phyloP scores from a whole-genome alignment of 2,888 invertebrate species.

The Thereva nobilitata region DNA sequence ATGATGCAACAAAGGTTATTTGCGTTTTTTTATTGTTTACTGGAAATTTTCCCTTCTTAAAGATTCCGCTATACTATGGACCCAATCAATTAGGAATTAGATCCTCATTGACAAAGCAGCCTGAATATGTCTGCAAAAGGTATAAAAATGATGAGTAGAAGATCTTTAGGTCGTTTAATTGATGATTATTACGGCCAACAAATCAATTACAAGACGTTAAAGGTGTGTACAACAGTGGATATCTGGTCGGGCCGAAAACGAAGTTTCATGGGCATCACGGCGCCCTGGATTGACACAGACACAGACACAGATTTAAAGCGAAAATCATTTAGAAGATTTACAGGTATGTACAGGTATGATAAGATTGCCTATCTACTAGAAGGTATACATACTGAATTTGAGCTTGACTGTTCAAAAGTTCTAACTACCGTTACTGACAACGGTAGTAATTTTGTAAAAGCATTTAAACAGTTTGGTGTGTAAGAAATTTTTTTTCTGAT shows the following conservation, averaged over 20 bases:
- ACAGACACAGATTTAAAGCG: slow-evolving; percentile 29
- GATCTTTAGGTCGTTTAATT: too few species aligned
- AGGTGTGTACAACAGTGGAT: slow-evolving; percentile 33
- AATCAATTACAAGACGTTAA: too few species aligned
- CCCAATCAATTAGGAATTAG: too few species aligned
- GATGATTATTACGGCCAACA: too few species aligned
- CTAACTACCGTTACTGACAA: background rate
- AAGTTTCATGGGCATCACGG: slow-evolving; percentile 35
- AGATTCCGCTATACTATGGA: too few species aligned
- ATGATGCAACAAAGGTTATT: too few species aligned
- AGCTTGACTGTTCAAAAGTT: background rate
- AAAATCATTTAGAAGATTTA: slow-evolving; percentile 1
- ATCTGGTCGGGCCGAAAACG: slow-evolving; percentile 32
- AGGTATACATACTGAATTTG: background rate
- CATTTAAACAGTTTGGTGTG: background rate
- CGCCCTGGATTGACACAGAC: slow-evolving; percentile 34
- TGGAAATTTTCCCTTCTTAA: too few species aligned
- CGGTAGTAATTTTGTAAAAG: background rate
- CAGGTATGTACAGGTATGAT: background rate
- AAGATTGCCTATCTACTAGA: background rate
- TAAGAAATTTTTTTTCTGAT: too few species aligned
- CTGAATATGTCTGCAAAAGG: too few species aligned
- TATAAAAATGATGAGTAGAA: too few species aligned
- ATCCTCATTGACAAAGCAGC: too few species aligned
- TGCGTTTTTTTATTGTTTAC: too few species aligned